Percentiles rank a stretch among this genome's conserved stretches.
Conservation (phyloP, 2,888 invertebrate species). For the Gymnoscelis rufifasciata region DNA sequence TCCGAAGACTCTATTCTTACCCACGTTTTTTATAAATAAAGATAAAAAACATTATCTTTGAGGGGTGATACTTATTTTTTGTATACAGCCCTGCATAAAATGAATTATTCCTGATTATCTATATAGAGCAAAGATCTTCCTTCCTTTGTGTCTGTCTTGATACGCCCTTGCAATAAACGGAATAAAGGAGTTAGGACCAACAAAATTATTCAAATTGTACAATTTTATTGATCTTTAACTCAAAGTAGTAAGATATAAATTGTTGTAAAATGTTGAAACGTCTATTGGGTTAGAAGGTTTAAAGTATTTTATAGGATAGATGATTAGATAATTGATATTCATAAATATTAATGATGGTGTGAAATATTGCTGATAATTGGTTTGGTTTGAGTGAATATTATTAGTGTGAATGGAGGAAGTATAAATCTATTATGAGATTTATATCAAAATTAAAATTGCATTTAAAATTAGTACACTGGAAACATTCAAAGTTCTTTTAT, state of each 20-base stretch:
- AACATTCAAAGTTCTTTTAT: too few relatives aligned
- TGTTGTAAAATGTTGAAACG: neutral
- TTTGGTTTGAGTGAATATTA: slow-evolving; percentile 12
- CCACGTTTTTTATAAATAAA: slow-evolving; percentile 63
- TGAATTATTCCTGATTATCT: slow-evolving; percentile 61
- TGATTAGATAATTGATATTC: slow-evolving; percentile 19
- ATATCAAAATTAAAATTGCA: too few relatives aligned
- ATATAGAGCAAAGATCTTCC: slow-evolving; percentile 44
- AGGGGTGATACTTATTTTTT: slow-evolving; percentile 58
- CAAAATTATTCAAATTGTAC: slow-evolving; percentile 16
- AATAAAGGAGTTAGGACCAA: slow-evolving; percentile 33
- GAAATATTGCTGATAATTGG: slow-evolving; percentile 26
- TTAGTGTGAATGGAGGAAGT: too few relatives aligned
- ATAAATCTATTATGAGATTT: too few relatives aligned
- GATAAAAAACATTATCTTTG: slow-evolving; percentile 45
- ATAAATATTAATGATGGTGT: slow-evolving; percentile 29
- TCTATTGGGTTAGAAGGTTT: slow-evolving; percentile 8
- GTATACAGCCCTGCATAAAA: slow-evolving; percentile 25
- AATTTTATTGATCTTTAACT: neutral
- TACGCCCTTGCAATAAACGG: slow-evolving; percentile 56
- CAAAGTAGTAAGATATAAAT: slow-evolving; percentile 14
- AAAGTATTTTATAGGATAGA: slow-evolving; percentile 26
- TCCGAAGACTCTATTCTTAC: slow-evolving; percentile 34
- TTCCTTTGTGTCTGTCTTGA: slow-evolving; percentile 38
- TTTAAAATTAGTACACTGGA: too few relatives aligned